A percentile compares a stretch with the other conserved stretches of the same genome.
phyloP scores from a whole-genome alignment of 2,113 vertebrate species.

The Telmatochromis sp. region DNA sequence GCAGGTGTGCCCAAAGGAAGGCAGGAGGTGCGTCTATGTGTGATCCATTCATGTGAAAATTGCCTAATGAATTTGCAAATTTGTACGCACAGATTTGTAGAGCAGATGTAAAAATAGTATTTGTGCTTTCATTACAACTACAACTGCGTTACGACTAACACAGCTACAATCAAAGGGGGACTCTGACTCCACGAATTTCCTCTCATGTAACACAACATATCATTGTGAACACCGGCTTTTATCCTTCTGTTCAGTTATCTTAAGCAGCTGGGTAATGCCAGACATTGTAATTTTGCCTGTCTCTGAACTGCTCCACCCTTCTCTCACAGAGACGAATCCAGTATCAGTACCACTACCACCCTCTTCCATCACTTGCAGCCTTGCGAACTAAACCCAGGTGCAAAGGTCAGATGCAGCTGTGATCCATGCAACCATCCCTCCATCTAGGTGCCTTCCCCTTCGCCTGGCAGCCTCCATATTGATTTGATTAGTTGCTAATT shows the following conservation, averaged over 20 bases:
- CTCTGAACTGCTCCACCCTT: background rate
- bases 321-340: background rate
- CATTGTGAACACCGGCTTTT: background rate
- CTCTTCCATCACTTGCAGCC: background rate
- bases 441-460: slow-evolving; percentile 27
- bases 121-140: background rate
- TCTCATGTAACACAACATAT: background rate
- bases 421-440: slow-evolving; percentile 32
- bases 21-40: background rate
- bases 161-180: background rate
- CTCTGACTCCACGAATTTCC: background rate
- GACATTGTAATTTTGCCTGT: background rate
- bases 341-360: background rate
- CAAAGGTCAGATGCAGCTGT: slow-evolving; percentile 43
- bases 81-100: background rate
- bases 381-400: background rate
- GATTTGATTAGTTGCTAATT: slow-evolving; percentile 96
- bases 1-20: background rate
- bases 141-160: background rate
- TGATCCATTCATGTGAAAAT: background rate
- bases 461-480: slow-evolving; percentile 75
- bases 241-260: background rate
- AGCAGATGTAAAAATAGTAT: background rate
- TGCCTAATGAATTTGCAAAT: background rate
- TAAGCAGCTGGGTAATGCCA: background rate